A percentile compares a stretch with the other conserved stretches of the same genome.
phyloP scores from a whole-genome alignment of 2,797 vertebrate genomes.

The Moxostoma hubbsi region DNA sequence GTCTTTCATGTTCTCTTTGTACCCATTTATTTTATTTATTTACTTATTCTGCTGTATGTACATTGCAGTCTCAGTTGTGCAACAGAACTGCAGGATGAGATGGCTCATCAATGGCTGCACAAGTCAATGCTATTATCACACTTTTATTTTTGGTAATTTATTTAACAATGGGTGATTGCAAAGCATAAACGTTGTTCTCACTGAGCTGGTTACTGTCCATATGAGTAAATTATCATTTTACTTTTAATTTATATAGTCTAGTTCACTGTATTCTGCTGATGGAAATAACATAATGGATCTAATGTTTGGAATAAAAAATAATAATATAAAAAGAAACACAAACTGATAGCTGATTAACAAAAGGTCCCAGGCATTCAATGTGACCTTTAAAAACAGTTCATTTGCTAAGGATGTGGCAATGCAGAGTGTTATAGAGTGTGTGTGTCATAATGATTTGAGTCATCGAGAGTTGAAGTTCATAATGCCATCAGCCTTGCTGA shows the following conservation, averaged over 20 bases:
- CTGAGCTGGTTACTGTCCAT: slow-evolving; percentile 40
- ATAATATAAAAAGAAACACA: slow-evolving; percentile 1
- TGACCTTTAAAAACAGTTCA: neutral
- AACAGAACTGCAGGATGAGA: slow-evolving; percentile 22
- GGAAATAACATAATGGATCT: slow-evolving; percentile 15
- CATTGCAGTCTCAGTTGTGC: slow-evolving; percentile 5
- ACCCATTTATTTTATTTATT: too few species aligned
- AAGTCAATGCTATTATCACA: slow-evolving; percentile 7
- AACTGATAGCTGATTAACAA: neutral
- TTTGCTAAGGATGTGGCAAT: slow-evolving; percentile 1
- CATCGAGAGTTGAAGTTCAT: slow-evolving; percentile 28
- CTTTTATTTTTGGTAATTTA: slow-evolving; percentile 36
- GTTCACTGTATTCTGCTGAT: slow-evolving; percentile 32
- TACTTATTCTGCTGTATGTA: too few species aligned
- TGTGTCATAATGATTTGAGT: slow-evolving; percentile 16
- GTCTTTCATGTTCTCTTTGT: too few species aligned
- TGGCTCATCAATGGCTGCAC: neutral
- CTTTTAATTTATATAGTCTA: slow-evolving; percentile 22
- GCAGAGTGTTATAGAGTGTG: neutral
- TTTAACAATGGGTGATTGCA: slow-evolving; percentile 38
- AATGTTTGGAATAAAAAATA: neutral
- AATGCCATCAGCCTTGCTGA: slow-evolving; percentile 1
- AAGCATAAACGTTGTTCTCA: slow-evolving; percentile 20
- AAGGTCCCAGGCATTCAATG: neutral
- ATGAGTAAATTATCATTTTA: slow-evolving; percentile 38